Evolutionary conservation across 1,140 invertebrate species (phyloP), one percentile per base, ranked within the genome.

Genomic region (Sinella curviseta): DNA sequence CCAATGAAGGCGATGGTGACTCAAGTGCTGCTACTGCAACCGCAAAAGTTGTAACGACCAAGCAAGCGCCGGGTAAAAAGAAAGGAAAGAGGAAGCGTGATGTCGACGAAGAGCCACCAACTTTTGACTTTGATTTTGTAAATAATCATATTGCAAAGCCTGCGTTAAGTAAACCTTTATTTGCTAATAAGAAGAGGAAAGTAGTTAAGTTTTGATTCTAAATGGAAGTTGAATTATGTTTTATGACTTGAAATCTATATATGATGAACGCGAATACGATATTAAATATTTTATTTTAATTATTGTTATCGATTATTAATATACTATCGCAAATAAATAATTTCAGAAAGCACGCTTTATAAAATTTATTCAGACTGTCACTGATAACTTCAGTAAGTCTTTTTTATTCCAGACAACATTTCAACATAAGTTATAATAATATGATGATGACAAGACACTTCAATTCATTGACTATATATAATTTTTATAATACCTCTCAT

Each of bases 131-230:
- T 24, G n/a, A 24, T 24, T 24, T 67, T 30, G 60, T 4, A 48
- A 67, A 67, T 24, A 30, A 67, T 67, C 24, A 12, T 24, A 24
- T 12, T n/a, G n/a, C n/a, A n/a, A n/a, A n/a, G 12, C 60, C n/a
- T 12, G 24, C 60, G 60, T 24, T n/a, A 17, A 26, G 3, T 14
- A 60, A 60, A 60, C 57, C 57, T 4, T 12, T 48, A 48, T 48
- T 60, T 60, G 14, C 57, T 16, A 12, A 8, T 34, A 74, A 28
- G 8, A 74, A 74, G 31, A 31, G 24, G 30, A 74, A 74, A 74
- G 70, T 74, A 28, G 70, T 74, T 16, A 74, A 74, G 34, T 74
- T 74, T 36, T 74, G 31, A 16, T 31, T 67, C 24, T 67, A 8
- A 14, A n/a, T n/a, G n/a, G n/a, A n/a, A n/a, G n/a, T n/a, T n/a